Evolutionary conservation across 2,888 invertebrate species (phyloP).

Genomic region (Pterostichus madidus): DNA sequence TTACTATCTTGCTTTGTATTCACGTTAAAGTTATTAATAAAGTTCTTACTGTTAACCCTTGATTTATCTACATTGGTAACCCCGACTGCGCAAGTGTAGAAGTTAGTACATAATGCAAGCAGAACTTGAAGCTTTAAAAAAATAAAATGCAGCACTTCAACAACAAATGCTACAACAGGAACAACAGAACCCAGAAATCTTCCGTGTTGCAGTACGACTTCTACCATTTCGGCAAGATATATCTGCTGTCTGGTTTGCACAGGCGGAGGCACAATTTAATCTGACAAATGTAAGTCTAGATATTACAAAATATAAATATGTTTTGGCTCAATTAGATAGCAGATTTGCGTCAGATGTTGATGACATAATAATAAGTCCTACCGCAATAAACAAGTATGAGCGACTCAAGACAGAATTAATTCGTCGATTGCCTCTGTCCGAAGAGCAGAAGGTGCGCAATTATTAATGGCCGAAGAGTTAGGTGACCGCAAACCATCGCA

Average conservation of each 20-base stretch:
- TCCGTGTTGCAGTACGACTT: neutral
- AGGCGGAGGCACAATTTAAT: conserved; percentile 21
- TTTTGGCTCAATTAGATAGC: conserved; percentile 65
- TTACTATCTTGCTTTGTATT: no score
- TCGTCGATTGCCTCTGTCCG: conserved; percentile 67
- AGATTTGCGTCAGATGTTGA: conserved; percentile 68
- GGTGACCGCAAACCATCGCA: conserved; percentile 69
- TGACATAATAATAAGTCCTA: conserved; percentile 69
- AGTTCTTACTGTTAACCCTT: no score
- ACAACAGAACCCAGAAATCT: no score
- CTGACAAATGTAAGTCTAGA: conserved; percentile 3
- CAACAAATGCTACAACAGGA: no score
- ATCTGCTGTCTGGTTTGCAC: conserved; percentile 3
- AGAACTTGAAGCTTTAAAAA: no score
- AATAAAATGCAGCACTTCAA: no score
- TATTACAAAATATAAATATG: neutral
- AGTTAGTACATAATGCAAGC: no score
- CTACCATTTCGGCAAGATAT: neutral
- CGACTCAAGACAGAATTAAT: conserved; percentile 69
- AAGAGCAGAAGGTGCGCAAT: conserved; percentile 67
- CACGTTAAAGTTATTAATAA: no score
- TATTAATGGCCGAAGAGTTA: conserved; percentile 67
- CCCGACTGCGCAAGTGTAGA: no score
- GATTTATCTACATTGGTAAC: no score
- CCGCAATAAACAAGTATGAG: conserved; percentile 62